Evolutionary conservation across 2,888 invertebrate species (phyloP).

Genomic region (Exephanes ischioxanthus): DNA sequence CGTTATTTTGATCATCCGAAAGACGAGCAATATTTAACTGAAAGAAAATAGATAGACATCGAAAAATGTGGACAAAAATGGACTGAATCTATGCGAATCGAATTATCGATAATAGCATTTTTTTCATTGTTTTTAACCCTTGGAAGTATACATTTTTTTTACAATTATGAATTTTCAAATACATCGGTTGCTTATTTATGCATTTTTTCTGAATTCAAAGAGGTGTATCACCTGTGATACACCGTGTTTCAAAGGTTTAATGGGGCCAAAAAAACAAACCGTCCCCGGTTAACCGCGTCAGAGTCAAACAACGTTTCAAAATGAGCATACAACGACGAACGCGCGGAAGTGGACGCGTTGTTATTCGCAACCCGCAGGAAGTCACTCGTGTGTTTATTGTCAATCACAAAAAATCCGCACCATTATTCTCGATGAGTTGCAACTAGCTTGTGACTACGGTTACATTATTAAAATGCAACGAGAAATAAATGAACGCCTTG

Average conservation of each 20-base stretch:
- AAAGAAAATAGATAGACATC: no score
- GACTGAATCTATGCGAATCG: no score
- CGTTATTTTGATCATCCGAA: no score
- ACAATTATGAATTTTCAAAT: no score
- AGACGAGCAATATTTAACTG: no score
- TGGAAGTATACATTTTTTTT: no score
- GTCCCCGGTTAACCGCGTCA: slow-evolving; percentile 29
- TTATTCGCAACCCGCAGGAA: slow-evolving; percentile 1
- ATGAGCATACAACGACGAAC: background rate
- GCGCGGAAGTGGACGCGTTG: background rate
- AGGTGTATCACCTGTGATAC: no score
- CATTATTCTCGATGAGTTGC: slow-evolving; percentile 15
- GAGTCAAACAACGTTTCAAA: slow-evolving; percentile 14
- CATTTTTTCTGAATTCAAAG: no score
- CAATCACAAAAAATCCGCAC: background rate
- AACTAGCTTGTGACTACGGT: background rate
- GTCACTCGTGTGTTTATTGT: background rate
- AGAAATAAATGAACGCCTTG: background rate
- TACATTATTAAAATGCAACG: background rate
- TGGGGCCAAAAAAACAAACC: background rate
- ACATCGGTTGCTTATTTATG: no score
- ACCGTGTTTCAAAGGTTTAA: background rate
- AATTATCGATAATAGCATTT: slow-evolving; percentile 14
- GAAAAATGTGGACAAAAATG: background rate
- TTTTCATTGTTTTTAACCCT: background rate